Evolutionary conservation across 2,888 invertebrate species (phyloP).

Genomic region (Sisyra terminalis): DNA sequence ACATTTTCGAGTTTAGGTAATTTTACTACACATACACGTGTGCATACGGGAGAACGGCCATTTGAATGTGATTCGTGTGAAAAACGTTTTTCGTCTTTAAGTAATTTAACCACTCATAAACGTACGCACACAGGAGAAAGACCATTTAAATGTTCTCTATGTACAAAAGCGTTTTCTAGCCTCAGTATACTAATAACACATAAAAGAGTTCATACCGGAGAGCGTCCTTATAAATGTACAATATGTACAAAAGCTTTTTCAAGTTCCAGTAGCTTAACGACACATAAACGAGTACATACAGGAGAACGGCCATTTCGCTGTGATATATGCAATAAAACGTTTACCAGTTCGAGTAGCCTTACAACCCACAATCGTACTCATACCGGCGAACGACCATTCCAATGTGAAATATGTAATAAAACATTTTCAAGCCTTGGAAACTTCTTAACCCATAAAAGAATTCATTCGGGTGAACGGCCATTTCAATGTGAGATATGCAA

Average conservation of each 20-base stretch:
- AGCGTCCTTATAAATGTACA: not conserved
- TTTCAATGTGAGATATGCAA: too few relatives aligned
- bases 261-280: not conserved
- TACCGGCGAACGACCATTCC: not conserved
- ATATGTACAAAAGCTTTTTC: not conserved
- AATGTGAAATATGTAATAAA: too few relatives aligned
- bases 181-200: not conserved
- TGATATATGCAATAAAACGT: slow-evolving; percentile 1
- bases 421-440: too few relatives aligned
- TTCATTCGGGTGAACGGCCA: too few relatives aligned
- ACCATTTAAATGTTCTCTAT: not conserved
- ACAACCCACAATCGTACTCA: not conserved
- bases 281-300: not conserved
- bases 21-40: not conserved
- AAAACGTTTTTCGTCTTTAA: not conserved
- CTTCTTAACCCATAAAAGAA: too few relatives aligned
- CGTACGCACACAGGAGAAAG: slow-evolving; percentile 1
- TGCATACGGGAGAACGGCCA: not conserved
- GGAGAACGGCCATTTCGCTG: not conserved
- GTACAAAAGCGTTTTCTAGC: not conserved
- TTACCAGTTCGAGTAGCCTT: not conserved
- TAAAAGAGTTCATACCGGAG: not conserved
- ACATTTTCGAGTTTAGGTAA: not conserved
- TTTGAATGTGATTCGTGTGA: not conserved
- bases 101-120: not conserved